A percentile compares a stretch with the other conserved stretches of the same genome.
phyloP scores from a whole-genome alignment of 2,797 vertebrate genomes.

The Cyprinodon diabolis region DNA sequence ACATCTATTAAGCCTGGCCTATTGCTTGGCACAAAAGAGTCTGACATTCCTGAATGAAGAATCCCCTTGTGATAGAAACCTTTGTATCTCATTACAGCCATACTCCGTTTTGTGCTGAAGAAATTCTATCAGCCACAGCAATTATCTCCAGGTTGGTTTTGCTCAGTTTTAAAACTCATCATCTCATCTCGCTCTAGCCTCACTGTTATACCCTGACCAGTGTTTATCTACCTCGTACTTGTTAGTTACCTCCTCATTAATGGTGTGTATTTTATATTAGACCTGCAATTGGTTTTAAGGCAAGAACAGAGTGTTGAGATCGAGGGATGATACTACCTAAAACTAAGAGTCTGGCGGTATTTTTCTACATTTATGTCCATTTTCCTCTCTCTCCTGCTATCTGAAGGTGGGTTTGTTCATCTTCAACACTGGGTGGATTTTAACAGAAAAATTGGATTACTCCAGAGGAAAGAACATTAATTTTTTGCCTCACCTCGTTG shows the following conservation, averaged over 20 bases:
- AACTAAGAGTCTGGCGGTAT: conserved; percentile 28
- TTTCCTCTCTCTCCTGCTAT: conserved; percentile 30
- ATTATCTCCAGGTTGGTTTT: conserved; percentile 63
- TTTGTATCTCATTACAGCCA: conserved; percentile 74
- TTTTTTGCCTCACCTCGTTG: conserved; percentile 63
- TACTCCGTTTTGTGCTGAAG: conserved; percentile 61
- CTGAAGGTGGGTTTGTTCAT: conserved; percentile 43
- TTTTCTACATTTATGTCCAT: conserved; percentile 27
- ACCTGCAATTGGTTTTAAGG: conserved; percentile 18
- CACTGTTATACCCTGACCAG: conserved; percentile 23
- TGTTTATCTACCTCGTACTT: conserved; percentile 56
- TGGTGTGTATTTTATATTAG: conserved; percentile 41
- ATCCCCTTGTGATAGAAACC: conserved; percentile 67
- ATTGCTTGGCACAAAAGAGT: conserved; percentile 74
- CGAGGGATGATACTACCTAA: conserved; percentile 39
- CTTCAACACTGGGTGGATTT: conserved; percentile 56
- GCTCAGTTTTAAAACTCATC: conserved; percentile 51
- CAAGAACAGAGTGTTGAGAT: conserved; percentile 9
- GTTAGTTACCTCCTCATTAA: conserved; percentile 39
- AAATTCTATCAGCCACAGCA: conserved; percentile 67
- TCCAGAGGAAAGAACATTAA: conserved; percentile 50
- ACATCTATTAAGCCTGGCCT: conserved; percentile 74
- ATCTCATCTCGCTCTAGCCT: conserved; percentile 38
- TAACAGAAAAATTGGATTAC: conserved; percentile 65
- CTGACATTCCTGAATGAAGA: conserved; percentile 74